These are phyloP conservation scores for Lasius platythorax DNA, from an alignment of 2,888 invertebrate species.

Conservation along the genomic window DNA sequence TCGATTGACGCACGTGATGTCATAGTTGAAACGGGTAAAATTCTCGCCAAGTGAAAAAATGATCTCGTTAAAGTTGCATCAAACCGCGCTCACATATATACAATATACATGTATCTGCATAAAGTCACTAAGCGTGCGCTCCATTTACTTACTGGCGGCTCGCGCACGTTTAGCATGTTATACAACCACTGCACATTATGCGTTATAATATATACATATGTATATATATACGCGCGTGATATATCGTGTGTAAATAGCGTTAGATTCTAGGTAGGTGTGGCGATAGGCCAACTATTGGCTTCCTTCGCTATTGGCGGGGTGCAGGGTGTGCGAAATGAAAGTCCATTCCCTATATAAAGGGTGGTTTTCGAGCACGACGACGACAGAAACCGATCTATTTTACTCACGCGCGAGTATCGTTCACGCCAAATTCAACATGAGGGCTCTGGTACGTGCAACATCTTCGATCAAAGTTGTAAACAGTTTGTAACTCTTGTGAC, in stretches of 20 bases:
- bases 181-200: constrained; percentile 81
- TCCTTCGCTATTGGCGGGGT: constrained; percentile 80
- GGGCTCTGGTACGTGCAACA: constrained; percentile 81
- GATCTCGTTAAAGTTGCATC: constrained; percentile 63
- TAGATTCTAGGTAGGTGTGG: constrained; percentile 82
- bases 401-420: constrained; percentile 69
- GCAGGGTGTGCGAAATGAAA: constrained; percentile 83
- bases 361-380: constrained; percentile 80
- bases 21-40: constrained; percentile 26
- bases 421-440: constrained; percentile 80
- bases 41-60: constrained; percentile 39
- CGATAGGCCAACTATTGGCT: constrained; percentile 80
- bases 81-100: constrained; percentile 22
- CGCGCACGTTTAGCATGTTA: constrained; percentile 79
- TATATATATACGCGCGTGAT: constrained; percentile 72
- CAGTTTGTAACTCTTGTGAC: background rate
- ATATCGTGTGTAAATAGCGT: constrained; percentile 77
- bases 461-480: constrained; percentile 2
- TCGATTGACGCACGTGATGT: constrained; percentile 1
- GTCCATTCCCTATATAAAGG: constrained; percentile 86
- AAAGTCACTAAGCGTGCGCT: constrained; percentile 71
- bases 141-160: constrained; percentile 70
- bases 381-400: constrained; percentile 81
- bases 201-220: constrained; percentile 79
- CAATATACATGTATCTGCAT: constrained; percentile 65